Base-by-base conservation (phyloP, 2,888 invertebrate species). In the Tenthredo livida region DNA sequence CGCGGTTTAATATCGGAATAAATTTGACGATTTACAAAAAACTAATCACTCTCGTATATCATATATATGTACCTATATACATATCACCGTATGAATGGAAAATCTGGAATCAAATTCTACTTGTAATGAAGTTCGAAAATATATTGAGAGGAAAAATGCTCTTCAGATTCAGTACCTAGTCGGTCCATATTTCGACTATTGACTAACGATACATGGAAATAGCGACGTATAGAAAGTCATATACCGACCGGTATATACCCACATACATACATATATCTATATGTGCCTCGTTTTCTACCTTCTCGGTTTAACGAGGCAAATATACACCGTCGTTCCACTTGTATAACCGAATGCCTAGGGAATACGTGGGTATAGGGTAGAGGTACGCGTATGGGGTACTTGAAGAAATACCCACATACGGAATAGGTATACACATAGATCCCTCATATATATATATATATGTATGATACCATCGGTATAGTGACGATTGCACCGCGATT, bases 291-390 rank as follows among this genome's bases (percentile, higher is more conserved):
- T 37, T 73, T 73, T 40, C 40, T 43, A 21, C 72, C 15, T 43
- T 73, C 21, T 73, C 43, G 72, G 43, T 73, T 73, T 73, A 73
- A 73, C 72, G 72, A 73, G 43, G 72, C 67, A 67, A 67, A 33
- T 67, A 67, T 67, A 67, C 29, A 67, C 33, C 67, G 67, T 67
- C 67, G 67, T 67, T 67, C 17, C 67, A 67, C 67, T 67, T 33
- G 29, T 17, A 33, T 33, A 67, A 67, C 67, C 67, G 67, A 33
- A 33, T 33, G 67, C 33, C 33, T 17, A 12, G 29, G 33, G 25
- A 67, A 67, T 61, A 61, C 21, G 33, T 67, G 25, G 1, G 17
- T 54, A n/a, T n/a, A n/a, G 54, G 54, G n/a, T n/a, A 50, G 5
- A n/a, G n/a, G n/a, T 54, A 54, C n/a, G 54, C 54, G n/a, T 17